Conservation (phyloP, 2,888 invertebrate species). For the Cremastobaeus sp. region DNA sequence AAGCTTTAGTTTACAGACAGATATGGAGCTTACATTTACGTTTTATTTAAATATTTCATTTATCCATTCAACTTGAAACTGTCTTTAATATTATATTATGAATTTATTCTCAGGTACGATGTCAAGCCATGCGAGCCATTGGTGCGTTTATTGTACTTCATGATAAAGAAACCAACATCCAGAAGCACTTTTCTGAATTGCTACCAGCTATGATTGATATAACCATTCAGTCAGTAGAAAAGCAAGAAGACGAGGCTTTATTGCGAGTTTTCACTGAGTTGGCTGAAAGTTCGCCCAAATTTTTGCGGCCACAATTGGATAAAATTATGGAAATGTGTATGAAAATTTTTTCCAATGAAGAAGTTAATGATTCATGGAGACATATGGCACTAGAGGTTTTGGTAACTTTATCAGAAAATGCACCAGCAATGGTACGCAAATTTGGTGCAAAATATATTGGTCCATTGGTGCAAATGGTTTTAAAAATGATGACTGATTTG, state of each 20-base stretch:
- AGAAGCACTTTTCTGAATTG: slow-evolving; percentile 92
- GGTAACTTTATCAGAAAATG: slow-evolving; percentile 93
- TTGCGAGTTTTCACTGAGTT: slow-evolving; percentile 96
- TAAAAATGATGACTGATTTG: slow-evolving; percentile 96
- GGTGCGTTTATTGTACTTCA: slow-evolving; percentile 94
- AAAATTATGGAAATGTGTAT: slow-evolving; percentile 92
- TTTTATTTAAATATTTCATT: not conserved
- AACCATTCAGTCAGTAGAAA: slow-evolving; percentile 89
- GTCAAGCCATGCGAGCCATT: slow-evolving; percentile 90
- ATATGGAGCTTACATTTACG: slow-evolving; percentile 80
- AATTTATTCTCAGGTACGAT: slow-evolving; percentile 79
- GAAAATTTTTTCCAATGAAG: slow-evolving; percentile 82
- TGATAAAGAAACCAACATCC: slow-evolving; percentile 94
- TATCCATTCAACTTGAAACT: not conserved
- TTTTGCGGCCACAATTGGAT: slow-evolving; percentile 91
- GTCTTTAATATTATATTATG: not conserved
- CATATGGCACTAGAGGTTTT: slow-evolving; percentile 94
- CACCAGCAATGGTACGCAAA: slow-evolving; percentile 97
- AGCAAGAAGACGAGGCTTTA: slow-evolving; percentile 92
- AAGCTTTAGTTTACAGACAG: slow-evolving; percentile 81
- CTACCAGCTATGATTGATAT: slow-evolving; percentile 88
- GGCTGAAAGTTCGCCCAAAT: slow-evolving; percentile 95
- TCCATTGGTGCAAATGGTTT: slow-evolving; percentile 88
- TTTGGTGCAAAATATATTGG: slow-evolving; percentile 91
- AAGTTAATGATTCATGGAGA: slow-evolving; percentile 89